Conservation (phyloP, 2,113 vertebrate genomes). For the Rhinolophus sinicus region DNA sequence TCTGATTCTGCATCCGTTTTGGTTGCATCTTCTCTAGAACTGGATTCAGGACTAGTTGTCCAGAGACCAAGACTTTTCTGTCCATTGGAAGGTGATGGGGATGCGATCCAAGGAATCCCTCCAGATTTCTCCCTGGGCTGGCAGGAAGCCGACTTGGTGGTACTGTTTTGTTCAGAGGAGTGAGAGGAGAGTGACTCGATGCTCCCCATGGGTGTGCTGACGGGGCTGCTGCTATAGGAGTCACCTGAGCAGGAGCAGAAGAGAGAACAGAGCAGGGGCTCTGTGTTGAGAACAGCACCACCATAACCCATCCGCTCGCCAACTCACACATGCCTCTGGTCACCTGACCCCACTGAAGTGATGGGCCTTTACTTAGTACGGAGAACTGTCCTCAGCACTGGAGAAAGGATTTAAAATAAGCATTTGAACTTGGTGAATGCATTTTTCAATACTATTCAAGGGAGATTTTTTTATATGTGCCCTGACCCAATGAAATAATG, state of each 20-base stretch:
- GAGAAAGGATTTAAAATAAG: neutral
- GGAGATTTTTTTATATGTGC: neutral
- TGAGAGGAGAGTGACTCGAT: conserved; percentile 98
- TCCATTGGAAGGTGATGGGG: conserved; percentile 87
- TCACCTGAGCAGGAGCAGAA: conserved; percentile 87
- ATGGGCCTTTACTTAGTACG: neutral
- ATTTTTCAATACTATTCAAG: neutral
- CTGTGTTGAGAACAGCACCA: neutral
- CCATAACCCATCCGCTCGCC: neutral
- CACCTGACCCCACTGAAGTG: neutral
- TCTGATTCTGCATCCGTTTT: conserved; percentile 95
- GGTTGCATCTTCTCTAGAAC: conserved; percentile 92
- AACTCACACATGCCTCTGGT: accelerated
- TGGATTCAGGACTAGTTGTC: conserved; percentile 93
- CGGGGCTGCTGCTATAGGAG: conserved; percentile 96
- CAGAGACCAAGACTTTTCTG: conserved; percentile 89
- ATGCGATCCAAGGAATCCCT: conserved; percentile 87
- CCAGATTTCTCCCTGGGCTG: conserved; percentile 87
- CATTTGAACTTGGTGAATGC: neutral
- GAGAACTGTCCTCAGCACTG: neutral
- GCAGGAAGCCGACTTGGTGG: conserved; percentile 86
- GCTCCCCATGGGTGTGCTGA: conserved; percentile 97
- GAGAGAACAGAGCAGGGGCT: neutral
- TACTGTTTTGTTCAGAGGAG: conserved; percentile 97
- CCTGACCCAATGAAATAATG: neutral